Evolutionary conservation across 2,888 invertebrate species (phyloP).

Genomic region (Xestobium rufovillosum): DNA sequence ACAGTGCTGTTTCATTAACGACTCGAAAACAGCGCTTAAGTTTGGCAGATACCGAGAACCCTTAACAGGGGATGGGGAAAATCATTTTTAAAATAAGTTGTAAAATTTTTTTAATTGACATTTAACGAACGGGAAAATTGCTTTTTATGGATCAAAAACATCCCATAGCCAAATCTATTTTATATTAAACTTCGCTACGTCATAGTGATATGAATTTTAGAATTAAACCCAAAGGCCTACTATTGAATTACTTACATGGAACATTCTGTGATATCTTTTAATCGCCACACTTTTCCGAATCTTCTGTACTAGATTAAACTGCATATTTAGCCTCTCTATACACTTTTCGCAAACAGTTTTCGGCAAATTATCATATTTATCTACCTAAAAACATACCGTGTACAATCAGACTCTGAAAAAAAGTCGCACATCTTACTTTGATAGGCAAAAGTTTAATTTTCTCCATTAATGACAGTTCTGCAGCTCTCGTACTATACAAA

Average conservation of each 20-base stretch:
- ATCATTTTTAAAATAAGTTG: no score
- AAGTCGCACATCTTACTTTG: constrained; percentile 51
- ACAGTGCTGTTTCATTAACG: no score
- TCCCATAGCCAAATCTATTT: no score
- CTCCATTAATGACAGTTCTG: constrained; percentile 64
- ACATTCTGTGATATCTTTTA: constrained; percentile 33
- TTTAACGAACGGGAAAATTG: no score
- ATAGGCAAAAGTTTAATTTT: constrained; percentile 78
- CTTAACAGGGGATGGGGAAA: no score
- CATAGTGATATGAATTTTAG: no score
- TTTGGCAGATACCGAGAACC: no score
- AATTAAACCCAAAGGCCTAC: no score
- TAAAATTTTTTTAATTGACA: no score
- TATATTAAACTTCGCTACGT: no score
- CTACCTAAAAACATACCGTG: constrained; percentile 31
- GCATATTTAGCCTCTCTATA: constrained; percentile 47
- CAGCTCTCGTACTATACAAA: constrained; percentile 73
- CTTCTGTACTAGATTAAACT: constrained; percentile 46
- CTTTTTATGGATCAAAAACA: no score
- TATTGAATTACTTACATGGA: constrained; percentile 39
- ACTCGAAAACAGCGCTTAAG: no score
- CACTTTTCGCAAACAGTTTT: constrained; percentile 58
- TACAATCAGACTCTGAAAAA: constrained; percentile 3
- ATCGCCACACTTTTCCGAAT: constrained; percentile 40
- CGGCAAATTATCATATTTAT: constrained; percentile 50